A percentile compares a stretch with the other conserved stretches of the same genome.
These are phyloP conservation scores for Dolichotis patagonum DNA, from an alignment of 2,113 vertebrate species.

Conservation along the genomic window DNA sequence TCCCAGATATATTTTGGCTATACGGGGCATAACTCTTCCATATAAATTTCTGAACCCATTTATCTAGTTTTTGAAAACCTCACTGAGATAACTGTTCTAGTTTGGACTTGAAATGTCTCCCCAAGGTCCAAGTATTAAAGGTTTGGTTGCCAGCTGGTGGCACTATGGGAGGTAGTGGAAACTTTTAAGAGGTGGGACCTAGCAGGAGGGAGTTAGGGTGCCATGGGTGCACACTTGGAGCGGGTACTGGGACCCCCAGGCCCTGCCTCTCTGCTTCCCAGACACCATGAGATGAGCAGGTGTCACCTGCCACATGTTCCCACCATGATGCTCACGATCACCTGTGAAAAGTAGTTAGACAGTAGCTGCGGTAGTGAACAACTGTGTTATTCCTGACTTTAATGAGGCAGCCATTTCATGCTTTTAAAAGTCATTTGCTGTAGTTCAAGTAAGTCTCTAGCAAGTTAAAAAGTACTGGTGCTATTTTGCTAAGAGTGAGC, in stretches of 20 bases:
- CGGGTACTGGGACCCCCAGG: background rate
- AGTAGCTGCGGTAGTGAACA: background rate
- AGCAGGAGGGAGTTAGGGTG: background rate
- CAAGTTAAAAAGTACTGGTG: background rate
- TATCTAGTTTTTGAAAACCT: background rate
- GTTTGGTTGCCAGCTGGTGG: background rate
- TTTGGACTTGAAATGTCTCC: background rate
- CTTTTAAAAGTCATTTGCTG: background rate
- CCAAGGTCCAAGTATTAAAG: background rate
- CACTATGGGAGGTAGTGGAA: background rate
- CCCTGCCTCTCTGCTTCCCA: background rate
- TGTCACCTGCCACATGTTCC: background rate
- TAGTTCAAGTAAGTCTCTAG: background rate
- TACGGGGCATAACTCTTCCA: background rate
- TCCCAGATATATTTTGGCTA: background rate
- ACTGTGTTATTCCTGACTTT: background rate
- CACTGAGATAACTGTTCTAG: background rate
- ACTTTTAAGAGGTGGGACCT: background rate
- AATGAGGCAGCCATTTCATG: background rate
- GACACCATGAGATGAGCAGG: background rate
- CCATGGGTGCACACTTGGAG: background rate
- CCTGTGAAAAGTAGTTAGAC: background rate
- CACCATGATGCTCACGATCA: too few relatives aligned
- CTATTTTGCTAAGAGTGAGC: slow-evolving; percentile 27
- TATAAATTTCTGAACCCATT: background rate